Evolutionary conservation across 2,888 invertebrate species (phyloP), one percentile per base, ranked within the genome.

Genomic region (Brenthis hecate): DNA sequence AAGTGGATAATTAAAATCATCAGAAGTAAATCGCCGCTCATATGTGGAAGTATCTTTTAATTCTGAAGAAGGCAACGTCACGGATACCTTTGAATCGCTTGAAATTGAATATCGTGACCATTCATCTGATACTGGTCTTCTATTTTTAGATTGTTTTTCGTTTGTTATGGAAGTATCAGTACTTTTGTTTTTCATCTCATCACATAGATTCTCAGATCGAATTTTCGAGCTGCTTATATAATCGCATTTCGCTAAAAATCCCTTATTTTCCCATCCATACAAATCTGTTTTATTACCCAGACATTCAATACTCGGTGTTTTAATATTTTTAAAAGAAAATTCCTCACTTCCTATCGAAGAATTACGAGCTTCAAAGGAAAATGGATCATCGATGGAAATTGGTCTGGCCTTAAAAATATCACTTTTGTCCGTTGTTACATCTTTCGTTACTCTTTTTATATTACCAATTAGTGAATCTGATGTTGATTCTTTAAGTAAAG

Each of bases 211-310:
- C 19, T 70, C 71, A 16, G 64, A 36, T 66, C 63, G 63, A 63
- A 28, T 36, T 53, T 3, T 64, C 19, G 55, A 60, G 53, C 61
- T 77, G 61, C 68, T 80, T 77, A 85, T 85, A 67, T 80, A 83
- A 67, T 87, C 86, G 76, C 84, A 84, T 80, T 90, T 92, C 16
- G 84, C 91, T 66, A 89, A 77, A 79, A 93, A 93, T 0, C 91
- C 93, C 84, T 92, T 93, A 73, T 93, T 93, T 84, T 93, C 93
- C 93, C 93, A 93, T 61, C 93, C 93, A 76, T 92, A 93, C 65
- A 84, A 78, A 79, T 93, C 93, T 58, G 92, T 93, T 86, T 89
- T 91, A 78, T 92, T 91, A 19, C 77, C 88, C 70, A 91, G 77
- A 76, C 86, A 85, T 78, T 91, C 92, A 76, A 78, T 85, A 75